Percentiles rank a stretch among this genome's conserved stretches.
These are phyloP conservation scores for Protosalanx chinensis DNA, from an alignment of 2,797 vertebrate species.

Conservation along the genomic window DNA sequence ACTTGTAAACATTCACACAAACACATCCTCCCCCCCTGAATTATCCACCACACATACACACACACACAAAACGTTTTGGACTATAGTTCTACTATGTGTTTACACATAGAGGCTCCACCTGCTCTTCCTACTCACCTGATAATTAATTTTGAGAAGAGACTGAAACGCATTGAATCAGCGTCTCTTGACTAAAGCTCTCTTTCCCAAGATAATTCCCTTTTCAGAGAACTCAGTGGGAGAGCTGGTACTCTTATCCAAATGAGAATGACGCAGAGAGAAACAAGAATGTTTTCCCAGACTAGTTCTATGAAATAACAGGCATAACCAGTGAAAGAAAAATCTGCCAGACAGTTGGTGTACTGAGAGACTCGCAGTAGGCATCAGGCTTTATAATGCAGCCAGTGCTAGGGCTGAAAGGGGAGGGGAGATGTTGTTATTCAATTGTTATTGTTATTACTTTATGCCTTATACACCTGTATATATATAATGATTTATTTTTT, in stretches of 20 bases:
- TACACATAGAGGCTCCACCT: background rate
- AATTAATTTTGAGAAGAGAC: background rate
- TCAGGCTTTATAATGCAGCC: too few relatives aligned
- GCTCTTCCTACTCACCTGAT: background rate
- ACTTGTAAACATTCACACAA: constrained; percentile 8
- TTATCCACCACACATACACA: constrained; percentile 1
- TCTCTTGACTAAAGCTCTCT: background rate
- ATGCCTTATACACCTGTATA: too few relatives aligned
- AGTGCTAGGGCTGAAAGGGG: too few relatives aligned
- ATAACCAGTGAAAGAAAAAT: background rate
- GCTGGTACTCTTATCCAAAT: background rate
- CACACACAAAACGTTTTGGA: background rate
- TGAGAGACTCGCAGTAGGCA: too few relatives aligned
- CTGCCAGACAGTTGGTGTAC: background rate
- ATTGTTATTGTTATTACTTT: too few relatives aligned
- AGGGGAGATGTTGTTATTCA: too few relatives aligned
- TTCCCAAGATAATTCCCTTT: background rate
- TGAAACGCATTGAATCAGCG: background rate
- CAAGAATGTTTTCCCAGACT: background rate
- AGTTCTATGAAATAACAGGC: background rate
- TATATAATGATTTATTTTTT: too few relatives aligned
- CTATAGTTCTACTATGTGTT: background rate
- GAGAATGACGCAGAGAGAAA: background rate
- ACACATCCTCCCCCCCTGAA: background rate
- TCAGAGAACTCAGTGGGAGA: background rate